Evolutionary conservation across 2,113 vertebrate genomes (phyloP), one percentile per base, ranked within the genome.

Genomic region (Lepus europaeus): DNA sequence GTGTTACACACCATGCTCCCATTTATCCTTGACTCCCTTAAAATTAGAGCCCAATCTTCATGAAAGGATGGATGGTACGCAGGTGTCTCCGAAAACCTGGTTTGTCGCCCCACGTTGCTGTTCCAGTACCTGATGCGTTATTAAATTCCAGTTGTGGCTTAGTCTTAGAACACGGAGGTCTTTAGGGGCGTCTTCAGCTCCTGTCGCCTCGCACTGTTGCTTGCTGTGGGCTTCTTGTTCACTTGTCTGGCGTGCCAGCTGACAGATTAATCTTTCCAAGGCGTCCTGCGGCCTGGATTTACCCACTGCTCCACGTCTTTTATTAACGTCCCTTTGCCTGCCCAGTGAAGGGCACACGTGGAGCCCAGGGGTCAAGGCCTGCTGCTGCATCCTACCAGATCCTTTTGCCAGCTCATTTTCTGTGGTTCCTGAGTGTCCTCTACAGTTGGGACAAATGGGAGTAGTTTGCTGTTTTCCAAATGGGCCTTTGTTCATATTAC

Each of bases 391-490:
- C 66, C 63, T 85, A 56, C 78, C 64, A 49, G 31, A 78, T 92
- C 63, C 5, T 93, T 92, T 88, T 91, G 89, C 80, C 81, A 73
- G 68, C 56, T 91, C 63, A 36, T 89, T 33, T 66, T 90, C 31
- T 83, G 90, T 92, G 91, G 66, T 82, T 90, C 56, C 45, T 76
- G 45, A 90, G 84, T 94, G 31, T 76, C 91, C 51, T 9, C 23
- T 88, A 31, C 68, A 63, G 19, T 94, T 87, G 63, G 72, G 83
- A 89, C 51, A 92, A 29, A 86, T 81, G 61, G 51, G 63, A 79
- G 89, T 92, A 73, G 31, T 92, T 45, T 92, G 87, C 36, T 53
- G 1, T 80, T 95, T 90, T 93, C 76, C 95, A 82, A 68, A 56
- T 79, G 51, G 20, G 9, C 45, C 66, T 83, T 61, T 90, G 53